These are phyloP conservation scores for Mormyrops boulengeri DNA, from an alignment of 2,797 vertebrate species.

Conservation along the genomic window DNA sequence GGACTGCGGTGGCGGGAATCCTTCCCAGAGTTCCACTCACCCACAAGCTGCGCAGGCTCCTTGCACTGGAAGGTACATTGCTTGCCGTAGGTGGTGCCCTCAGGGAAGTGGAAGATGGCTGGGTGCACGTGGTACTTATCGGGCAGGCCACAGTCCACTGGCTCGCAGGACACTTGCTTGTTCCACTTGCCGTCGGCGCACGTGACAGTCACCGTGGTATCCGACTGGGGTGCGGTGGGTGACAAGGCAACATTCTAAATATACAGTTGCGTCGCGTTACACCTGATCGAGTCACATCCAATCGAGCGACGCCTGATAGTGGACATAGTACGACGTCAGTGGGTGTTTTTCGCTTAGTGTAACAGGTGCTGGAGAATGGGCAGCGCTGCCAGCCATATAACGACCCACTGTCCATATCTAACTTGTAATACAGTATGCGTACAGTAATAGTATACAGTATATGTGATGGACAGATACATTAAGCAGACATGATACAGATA, in stretches of 20 bases:
- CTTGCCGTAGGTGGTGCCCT: slow-evolving; percentile 89
- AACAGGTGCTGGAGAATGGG: neutral
- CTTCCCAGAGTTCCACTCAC: slow-evolving; percentile 50
- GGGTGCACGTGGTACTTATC: slow-evolving; percentile 92
- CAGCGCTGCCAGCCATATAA: neutral
- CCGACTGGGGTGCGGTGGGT: slow-evolving; percentile 57
- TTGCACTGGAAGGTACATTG: slow-evolving; percentile 83
- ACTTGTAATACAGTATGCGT: neutral
- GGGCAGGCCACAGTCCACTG: slow-evolving; percentile 86
- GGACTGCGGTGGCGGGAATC: neutral
- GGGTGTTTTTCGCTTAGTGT: neutral
- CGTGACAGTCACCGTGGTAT: slow-evolving; percentile 76
- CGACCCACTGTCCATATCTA: neutral
- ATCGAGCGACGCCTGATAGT: neutral
- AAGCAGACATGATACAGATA: neutral
- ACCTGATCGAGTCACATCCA: neutral
- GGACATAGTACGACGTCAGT: neutral
- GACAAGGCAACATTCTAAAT: slow-evolving; percentile 18
- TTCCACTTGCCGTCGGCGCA: slow-evolving; percentile 93
- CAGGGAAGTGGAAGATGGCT: slow-evolving; percentile 78
- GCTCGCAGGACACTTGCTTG: slow-evolving; percentile 86
- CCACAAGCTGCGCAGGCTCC: slow-evolving; percentile 84
- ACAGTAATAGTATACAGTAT: neutral
- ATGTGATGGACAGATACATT: neutral
- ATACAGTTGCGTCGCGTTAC: neutral